phyloP scores from a whole-genome alignment of 2,113 vertebrate species.

The Gulo gulo region DNA sequence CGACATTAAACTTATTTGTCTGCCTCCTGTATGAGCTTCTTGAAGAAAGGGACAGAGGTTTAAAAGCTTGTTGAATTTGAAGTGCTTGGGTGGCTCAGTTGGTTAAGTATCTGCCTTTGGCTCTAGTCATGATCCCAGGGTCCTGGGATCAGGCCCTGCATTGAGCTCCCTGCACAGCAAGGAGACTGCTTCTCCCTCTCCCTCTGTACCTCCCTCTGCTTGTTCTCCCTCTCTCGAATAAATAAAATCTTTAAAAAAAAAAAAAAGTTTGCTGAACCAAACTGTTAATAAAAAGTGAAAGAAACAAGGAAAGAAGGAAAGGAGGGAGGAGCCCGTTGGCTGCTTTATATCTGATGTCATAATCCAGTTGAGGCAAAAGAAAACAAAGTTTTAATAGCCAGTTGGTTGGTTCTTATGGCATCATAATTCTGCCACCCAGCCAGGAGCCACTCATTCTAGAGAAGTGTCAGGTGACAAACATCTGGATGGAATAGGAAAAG shows the following conservation, averaged over 20 bases:
- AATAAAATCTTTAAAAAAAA: too few relatives aligned
- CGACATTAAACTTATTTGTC: not conserved
- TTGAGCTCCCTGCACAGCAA: too few relatives aligned
- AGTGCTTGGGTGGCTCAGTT: too few relatives aligned
- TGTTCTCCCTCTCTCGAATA: too few relatives aligned
- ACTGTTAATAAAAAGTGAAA: too few relatives aligned
- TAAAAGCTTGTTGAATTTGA: not conserved
- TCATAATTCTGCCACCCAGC: not conserved
- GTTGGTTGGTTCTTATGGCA: not conserved
- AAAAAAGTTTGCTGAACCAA: too few relatives aligned
- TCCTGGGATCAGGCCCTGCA: too few relatives aligned
- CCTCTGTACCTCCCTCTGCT: too few relatives aligned
- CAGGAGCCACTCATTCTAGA: not conserved
- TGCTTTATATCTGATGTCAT: slow-evolving; percentile 54
- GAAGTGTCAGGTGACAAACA: not conserved
- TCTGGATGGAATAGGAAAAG: not conserved
- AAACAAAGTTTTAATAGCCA: not conserved
- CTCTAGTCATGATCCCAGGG: too few relatives aligned
- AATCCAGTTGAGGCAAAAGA: slow-evolving; percentile 23
- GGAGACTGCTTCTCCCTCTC: too few relatives aligned
- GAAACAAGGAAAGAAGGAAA: not conserved
- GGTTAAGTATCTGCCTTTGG: too few relatives aligned
- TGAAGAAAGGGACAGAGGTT: not conserved
- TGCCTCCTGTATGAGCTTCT: not conserved
- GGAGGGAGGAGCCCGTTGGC: not conserved